These are phyloP conservation scores for Drosophila peninsularis DNA, from an alignment of 2,888 invertebrate species.

Conservation along the genomic window DNA sequence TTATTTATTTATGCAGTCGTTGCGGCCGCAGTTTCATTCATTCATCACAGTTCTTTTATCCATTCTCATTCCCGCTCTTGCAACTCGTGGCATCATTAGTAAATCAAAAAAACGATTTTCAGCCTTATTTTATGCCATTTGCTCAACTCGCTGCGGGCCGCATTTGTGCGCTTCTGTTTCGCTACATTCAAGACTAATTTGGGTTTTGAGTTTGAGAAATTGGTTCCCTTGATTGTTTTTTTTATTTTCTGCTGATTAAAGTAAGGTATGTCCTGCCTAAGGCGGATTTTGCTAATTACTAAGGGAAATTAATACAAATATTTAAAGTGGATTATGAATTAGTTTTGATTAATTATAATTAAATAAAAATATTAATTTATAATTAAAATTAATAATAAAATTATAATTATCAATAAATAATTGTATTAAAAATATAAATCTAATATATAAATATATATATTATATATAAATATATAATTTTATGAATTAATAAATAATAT, in stretches of 20 bases:
- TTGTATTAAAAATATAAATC: too few species aligned
- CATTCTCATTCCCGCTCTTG: slow-evolving; percentile 12
- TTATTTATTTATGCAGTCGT: slow-evolving; percentile 43
- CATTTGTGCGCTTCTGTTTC: slow-evolving; percentile 74
- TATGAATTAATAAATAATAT: too few species aligned
- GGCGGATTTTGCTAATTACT: too few species aligned
- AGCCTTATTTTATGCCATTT: slow-evolving; percentile 39
- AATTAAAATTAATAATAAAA: too few species aligned
- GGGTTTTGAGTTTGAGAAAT: slow-evolving; percentile 63
- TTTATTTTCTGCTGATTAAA: neutral
- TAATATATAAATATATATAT: too few species aligned
- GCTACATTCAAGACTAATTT: slow-evolving; percentile 40
- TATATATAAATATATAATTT: too few species aligned
- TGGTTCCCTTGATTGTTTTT: slow-evolving; percentile 66
- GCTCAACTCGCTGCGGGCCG: slow-evolving; percentile 40
- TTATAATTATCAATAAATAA: too few species aligned
- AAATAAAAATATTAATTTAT: too few species aligned
- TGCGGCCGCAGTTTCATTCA: slow-evolving; percentile 20
- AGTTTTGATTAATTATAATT: too few species aligned
- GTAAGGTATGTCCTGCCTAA: slow-evolving; percentile 16
- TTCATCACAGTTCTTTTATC: slow-evolving; percentile 11
- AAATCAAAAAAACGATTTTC: slow-evolving; percentile 30
- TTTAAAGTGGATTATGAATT: too few species aligned
- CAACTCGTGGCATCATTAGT: slow-evolving; percentile 59
- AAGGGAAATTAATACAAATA: too few species aligned